A percentile compares a stretch with the other conserved stretches of the same genome.
These are phyloP conservation scores for Lamellibrachia columna DNA, from an alignment of 2,888 invertebrate species.

Conservation along the genomic window DNA sequence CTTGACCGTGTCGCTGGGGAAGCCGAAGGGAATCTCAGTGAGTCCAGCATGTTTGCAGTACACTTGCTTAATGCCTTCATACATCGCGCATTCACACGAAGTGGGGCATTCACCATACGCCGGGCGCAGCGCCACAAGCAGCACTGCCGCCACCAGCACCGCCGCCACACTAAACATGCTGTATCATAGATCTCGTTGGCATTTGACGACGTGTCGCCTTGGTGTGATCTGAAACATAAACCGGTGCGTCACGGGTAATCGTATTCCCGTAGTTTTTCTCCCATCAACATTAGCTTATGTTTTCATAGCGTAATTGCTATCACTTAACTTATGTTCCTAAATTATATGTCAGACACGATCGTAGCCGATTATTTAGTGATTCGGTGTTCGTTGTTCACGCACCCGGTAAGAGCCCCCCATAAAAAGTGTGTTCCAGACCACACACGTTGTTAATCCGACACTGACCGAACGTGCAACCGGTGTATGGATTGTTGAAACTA, in stretches of 20 bases:
- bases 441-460: too few species aligned
- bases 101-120: not conserved
- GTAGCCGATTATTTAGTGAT: too few species aligned
- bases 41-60: not conserved
- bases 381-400: too few species aligned
- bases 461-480: too few species aligned
- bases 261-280: not conserved
- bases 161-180: not conserved
- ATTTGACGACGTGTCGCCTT: not conserved
- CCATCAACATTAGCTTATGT: not conserved
- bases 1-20: slow-evolving; percentile 34
- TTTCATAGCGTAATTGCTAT: not conserved
- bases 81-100: not conserved
- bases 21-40: slow-evolving; percentile 20
- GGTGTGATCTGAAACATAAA: not conserved
- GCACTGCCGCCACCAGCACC: not conserved
- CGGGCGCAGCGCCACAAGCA: not conserved
- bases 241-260: not conserved
- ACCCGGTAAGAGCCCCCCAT: too few species aligned
- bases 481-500: too few species aligned
- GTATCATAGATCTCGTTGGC: not conserved
- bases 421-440: too few species aligned
- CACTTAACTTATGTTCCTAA: not conserved
- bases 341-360: not conserved
- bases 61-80: not conserved